A percentile compares a stretch with the other conserved stretches of the same genome.
Evolutionary conservation across 2,888 invertebrate genomes (phyloP).

Genomic region (Aleiodes leptofemur): DNA sequence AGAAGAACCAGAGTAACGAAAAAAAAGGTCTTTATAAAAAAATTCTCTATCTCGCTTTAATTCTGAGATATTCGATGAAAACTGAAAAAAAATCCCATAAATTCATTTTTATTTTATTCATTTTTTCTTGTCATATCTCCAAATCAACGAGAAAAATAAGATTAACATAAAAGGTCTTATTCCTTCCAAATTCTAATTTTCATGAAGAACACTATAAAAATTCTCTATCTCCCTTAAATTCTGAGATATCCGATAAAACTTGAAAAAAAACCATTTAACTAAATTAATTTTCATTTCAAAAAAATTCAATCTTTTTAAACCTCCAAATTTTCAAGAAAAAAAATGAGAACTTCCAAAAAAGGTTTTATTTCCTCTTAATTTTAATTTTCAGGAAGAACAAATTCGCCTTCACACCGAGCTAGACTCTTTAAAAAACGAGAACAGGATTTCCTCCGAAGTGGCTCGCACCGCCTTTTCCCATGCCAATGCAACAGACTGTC

Average conservation of each 20-base stretch:
- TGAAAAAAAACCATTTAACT: no score
- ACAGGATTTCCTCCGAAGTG: constrained; percentile 57
- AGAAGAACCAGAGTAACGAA: no score
- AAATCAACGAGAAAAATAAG: background rate
- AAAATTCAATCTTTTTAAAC: background rate
- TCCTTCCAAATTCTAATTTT: constrained; percentile 32
- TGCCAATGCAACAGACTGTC: constrained; percentile 58
- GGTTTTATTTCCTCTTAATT: background rate
- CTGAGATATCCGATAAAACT: no score
- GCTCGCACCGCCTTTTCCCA: constrained; percentile 59
- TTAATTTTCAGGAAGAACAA: constrained; percentile 65
- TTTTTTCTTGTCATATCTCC: background rate
- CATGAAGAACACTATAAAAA: constrained; percentile 63
- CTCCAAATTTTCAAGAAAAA: constrained; percentile 5
- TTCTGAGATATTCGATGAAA: no score
- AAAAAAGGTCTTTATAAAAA: no score
- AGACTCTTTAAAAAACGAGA: constrained; percentile 60
- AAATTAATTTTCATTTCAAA: no score
- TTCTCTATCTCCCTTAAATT: no score
- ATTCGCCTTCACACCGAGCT: constrained; percentile 63
- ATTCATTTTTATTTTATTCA: no score
- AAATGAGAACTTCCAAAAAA: no score
- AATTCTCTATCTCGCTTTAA: no score
- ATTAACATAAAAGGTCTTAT: no score
- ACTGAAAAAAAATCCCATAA: no score